Percentiles rank a stretch among this genome's conserved stretches.
These are phyloP conservation scores for Lycorma delicatula DNA, from an alignment of 1,140 invertebrate genomes.

Conservation along the genomic window DNA sequence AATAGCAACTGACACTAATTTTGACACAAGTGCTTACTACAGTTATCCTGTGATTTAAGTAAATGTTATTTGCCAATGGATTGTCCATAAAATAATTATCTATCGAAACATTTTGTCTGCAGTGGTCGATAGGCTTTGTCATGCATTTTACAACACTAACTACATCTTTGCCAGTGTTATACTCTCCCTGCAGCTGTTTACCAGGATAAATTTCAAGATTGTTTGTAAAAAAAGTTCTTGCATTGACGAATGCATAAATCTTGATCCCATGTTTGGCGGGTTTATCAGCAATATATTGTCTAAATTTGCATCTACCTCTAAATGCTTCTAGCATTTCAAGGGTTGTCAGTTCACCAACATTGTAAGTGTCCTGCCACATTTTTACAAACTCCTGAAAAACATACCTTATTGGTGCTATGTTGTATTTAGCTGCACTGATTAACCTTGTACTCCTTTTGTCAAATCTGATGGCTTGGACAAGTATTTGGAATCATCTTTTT, in stretches of 20 bases:
- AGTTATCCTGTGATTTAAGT: slow-evolving; percentile 29
- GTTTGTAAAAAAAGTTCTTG: neutral
- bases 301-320: neutral
- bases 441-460: neutral
- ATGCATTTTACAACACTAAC: neutral
- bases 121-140: slow-evolving; percentile 24
- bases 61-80: slow-evolving; percentile 24
- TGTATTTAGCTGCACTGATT: neutral
- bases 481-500: too few relatives aligned
- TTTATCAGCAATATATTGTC: neutral
- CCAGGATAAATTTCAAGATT: neutral
- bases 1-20: neutral
- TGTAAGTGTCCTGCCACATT: neutral
- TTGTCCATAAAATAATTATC: slow-evolving; percentile 37
- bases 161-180: too few relatives aligned
- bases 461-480: neutral
- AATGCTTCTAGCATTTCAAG: neutral
- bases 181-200: slow-evolving; percentile 41
- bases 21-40: slow-evolving; percentile 30
- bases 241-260: neutral
- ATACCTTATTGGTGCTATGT: neutral
- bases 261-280: neutral
- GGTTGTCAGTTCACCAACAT: neutral
- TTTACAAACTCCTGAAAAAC: neutral
- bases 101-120: slow-evolving; percentile 32